Evolutionary conservation across 2,113 vertebrate genomes (phyloP).

Genomic region (Pteruthius melanotis): DNA sequence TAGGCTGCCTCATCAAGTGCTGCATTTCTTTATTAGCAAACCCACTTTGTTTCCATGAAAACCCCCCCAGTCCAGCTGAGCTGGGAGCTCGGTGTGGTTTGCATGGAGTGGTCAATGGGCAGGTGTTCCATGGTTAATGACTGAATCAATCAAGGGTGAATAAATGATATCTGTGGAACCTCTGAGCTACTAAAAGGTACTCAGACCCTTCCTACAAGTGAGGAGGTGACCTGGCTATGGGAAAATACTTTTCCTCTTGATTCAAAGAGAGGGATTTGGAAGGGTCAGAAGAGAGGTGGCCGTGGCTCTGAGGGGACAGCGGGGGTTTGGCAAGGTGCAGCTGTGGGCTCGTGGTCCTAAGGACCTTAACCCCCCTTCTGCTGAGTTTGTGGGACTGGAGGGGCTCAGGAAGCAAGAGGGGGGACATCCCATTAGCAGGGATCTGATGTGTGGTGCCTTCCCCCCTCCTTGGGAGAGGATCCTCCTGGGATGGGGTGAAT

Average conservation of each 20-base stretch:
- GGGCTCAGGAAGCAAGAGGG: background rate
- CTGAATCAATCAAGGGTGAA: background rate
- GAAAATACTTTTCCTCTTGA: no score
- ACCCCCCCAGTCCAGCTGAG: background rate
- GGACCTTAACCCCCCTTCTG: accelerated
- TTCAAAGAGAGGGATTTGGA: background rate
- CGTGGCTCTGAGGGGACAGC: accelerated
- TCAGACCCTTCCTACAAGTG: background rate
- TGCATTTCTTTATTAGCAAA: background rate
- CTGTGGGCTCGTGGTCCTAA: accelerated
- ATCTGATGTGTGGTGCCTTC: accelerated
- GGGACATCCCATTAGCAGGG: background rate
- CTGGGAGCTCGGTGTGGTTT: background rate
- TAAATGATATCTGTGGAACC: no score
- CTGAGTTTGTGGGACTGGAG: accelerated
- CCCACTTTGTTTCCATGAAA: background rate
- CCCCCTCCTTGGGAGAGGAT: background rate
- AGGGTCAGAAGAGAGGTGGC: accelerated
- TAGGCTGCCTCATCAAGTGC: background rate
- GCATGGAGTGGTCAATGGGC: background rate
- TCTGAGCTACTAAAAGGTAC: no score
- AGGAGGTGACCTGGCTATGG: background rate
- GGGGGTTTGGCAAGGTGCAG: background rate
- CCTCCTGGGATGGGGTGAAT: accelerated
- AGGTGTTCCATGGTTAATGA: background rate